A percentile compares a stretch with the other conserved stretches of the same genome.
Evolutionary conservation across 2,888 invertebrate genomes (phyloP).

Genomic region (Campoplex nolae): DNA sequence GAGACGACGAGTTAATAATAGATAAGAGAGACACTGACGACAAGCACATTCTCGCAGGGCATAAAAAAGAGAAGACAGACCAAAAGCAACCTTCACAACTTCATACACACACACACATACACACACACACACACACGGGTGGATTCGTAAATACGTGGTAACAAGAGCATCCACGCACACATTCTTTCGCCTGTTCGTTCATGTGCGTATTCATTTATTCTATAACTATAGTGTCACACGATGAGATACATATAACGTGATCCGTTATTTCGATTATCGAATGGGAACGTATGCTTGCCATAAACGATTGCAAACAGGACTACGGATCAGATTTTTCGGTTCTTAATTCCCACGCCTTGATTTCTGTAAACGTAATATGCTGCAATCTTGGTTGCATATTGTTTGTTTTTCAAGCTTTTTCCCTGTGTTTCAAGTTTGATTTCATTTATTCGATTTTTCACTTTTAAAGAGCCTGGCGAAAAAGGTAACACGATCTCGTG

Average conservation of each 20-base stretch:
- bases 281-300: slow-evolving; percentile 64
- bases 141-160: not conserved
- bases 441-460: not conserved
- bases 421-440: not conserved
- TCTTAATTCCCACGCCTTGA: slow-evolving; percentile 38
- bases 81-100: not conserved
- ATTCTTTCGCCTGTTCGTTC: not conserved
- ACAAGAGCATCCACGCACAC: not conserved
- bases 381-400: not conserved
- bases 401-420: not conserved
- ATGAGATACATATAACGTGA: slow-evolving; percentile 56
- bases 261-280: slow-evolving; percentile 70
- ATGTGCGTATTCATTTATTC: slow-evolving; percentile 7
- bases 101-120: slow-evolving; percentile 4
- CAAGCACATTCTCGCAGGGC: slow-evolving; percentile 36
- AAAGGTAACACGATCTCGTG: not conserved
- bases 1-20: slow-evolving; percentile 71
- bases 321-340: slow-evolving; percentile 55
- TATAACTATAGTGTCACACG: slow-evolving; percentile 50
- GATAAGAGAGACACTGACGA: slow-evolving; percentile 65
- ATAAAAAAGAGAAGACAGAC: slow-evolving; percentile 8
- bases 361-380: not conserved
- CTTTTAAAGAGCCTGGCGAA: not conserved
- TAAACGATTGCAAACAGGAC: slow-evolving; percentile 56
- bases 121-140: slow-evolving; percentile 3